Percentiles rank a stretch among this genome's conserved stretches.
Evolutionary conservation across 2,888 invertebrate species (phyloP).

Genomic region (Cremastobaeus sp.): DNA sequence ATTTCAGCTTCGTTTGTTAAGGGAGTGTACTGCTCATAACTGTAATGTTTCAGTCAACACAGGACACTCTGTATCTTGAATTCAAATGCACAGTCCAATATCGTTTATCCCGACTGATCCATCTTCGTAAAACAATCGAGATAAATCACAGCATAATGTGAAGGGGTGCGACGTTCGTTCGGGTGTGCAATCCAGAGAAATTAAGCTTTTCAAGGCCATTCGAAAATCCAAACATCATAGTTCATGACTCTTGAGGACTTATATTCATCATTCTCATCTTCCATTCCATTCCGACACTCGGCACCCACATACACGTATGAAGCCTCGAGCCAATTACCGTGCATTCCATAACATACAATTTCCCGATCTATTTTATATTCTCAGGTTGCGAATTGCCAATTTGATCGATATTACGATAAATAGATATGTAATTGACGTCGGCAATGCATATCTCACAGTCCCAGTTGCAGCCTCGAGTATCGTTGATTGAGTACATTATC

Average conservation of each 20-base stretch:
- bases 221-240: constrained; percentile 23
- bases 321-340: constrained; percentile 26
- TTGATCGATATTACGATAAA: constrained; percentile 34
- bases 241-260: constrained; percentile 17
- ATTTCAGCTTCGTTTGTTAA: neutral
- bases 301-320: constrained; percentile 12
- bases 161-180: neutral
- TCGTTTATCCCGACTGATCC: neutral
- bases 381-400: constrained; percentile 18
- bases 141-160: constrained; percentile 6
- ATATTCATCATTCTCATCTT: constrained; percentile 45
- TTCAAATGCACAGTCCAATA: neutral
- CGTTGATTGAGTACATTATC: no score
- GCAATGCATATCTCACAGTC: neutral
- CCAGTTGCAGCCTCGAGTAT: no score
- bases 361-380: constrained; percentile 39
- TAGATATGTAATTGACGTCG: constrained; percentile 30
- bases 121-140: constrained; percentile 5
- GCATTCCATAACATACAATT: constrained; percentile 37
- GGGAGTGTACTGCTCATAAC: neutral
- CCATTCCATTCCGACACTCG: constrained; percentile 12
- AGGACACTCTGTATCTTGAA: neutral
- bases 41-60: constrained; percentile 3
- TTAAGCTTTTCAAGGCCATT: constrained; percentile 28
- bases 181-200: neutral